Evolutionary conservation across 1,140 invertebrate genomes (phyloP).

Genomic region (Macrotrachela quadricornifera): DNA sequence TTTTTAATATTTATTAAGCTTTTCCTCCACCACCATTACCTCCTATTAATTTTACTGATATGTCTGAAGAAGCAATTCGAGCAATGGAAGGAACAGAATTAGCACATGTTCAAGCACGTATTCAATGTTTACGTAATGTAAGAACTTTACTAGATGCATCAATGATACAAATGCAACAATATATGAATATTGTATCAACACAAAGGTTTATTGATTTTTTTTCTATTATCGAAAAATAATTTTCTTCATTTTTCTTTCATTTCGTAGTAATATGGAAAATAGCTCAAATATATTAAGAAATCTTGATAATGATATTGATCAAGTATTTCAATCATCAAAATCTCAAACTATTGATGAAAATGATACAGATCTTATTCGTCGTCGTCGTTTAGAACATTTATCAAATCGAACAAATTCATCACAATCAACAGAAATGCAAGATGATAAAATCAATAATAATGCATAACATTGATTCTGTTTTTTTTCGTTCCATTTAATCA

Average conservation of each 20-base stretch:
- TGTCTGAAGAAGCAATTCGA: conserved; percentile 59
- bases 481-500: too few species aligned
- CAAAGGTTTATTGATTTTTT: background rate
- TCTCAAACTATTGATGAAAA: background rate
- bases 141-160: conserved; percentile 65
- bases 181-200: conserved; percentile 35
- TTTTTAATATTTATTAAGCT: background rate
- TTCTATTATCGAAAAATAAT: background rate
- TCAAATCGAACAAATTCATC: background rate
- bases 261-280: conserved; percentile 7
- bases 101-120: conserved; percentile 62
- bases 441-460: too few species aligned
- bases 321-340: background rate
- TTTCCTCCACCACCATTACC: conserved; percentile 15
- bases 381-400: background rate
- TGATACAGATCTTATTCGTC: background rate
- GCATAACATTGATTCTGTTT: too few species aligned
- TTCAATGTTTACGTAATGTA: conserved; percentile 61
- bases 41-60: conserved; percentile 43
- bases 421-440: background rate
- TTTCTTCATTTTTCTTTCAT: background rate
- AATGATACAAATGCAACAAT: conserved; percentile 66
- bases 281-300: background rate
- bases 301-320: background rate
- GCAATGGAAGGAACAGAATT: conserved; percentile 62